phyloP scores from a whole-genome alignment of 2,888 invertebrate species.

The Lathronympha strigana region DNA sequence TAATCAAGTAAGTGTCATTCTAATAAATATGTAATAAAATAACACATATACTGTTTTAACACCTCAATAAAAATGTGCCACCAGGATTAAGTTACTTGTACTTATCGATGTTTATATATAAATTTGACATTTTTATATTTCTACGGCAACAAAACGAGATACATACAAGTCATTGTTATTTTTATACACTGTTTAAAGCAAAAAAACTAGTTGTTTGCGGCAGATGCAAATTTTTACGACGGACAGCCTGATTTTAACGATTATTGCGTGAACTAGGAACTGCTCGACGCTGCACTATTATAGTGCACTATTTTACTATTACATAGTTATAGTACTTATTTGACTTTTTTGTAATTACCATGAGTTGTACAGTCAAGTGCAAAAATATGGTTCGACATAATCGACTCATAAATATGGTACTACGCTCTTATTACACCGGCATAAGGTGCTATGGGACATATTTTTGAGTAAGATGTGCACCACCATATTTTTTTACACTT shows the following conservation, averaged over 20 bases:
- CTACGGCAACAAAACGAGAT: conserved; percentile 47
- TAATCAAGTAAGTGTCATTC: conserved; percentile 27
- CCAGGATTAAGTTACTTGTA: conserved; percentile 40
- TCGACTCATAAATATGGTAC: no score
- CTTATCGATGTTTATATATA: conserved; percentile 29
- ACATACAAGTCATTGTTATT: conserved; percentile 48
- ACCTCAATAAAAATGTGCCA: conserved; percentile 59
- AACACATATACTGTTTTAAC: conserved; percentile 56
- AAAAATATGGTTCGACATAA: no score
- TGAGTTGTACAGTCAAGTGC: no score
- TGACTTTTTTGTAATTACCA: no score
- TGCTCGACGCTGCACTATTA: not conserved
- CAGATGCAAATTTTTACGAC: not conserved
- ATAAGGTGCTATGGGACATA: no score
- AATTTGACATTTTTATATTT: conserved; percentile 24
- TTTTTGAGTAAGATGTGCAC: no score
- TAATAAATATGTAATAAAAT: conserved; percentile 39
- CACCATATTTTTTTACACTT: no score
- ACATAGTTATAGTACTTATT: no score
- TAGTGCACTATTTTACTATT: not conserved
- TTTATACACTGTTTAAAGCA: conserved; percentile 45
- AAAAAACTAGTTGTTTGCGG: conserved; percentile 14
- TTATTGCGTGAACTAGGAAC: not conserved
- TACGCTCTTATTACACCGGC: no score
- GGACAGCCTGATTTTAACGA: not conserved